Evolutionary conservation across 2,797 vertebrate species (phyloP).

Genomic region (Galagoides demidoff): DNA sequence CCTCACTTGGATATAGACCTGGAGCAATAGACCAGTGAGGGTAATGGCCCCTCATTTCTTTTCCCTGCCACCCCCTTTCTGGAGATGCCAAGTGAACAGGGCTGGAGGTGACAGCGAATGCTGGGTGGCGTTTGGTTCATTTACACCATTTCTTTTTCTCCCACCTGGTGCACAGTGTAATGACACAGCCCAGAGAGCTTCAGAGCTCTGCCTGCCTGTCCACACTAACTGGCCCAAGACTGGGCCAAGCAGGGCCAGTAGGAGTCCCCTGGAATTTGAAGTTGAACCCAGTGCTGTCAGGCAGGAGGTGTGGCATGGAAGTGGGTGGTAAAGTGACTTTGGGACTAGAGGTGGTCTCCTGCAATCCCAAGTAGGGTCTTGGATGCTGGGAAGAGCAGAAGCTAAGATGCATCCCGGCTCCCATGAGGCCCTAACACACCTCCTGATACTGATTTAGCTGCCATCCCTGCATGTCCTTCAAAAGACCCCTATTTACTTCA

Average conservation of each 20-base stretch:
- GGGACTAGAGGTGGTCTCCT: neutral
- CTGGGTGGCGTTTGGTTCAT: no score
- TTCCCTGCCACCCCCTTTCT: neutral
- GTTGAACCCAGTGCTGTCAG: neutral
- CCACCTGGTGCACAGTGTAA: neutral
- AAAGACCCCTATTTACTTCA: neutral
- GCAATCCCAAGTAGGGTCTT: neutral
- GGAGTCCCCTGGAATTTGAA: neutral
- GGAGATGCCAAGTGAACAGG: neutral
- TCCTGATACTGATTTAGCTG: neutral
- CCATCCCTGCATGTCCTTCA: neutral
- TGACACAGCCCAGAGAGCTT: neutral
- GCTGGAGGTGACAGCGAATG: no score
- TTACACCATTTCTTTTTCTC: no score
- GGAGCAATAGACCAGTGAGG: neutral
- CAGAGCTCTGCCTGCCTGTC: neutral
- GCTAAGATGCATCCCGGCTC: neutral
- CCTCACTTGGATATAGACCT: neutral
- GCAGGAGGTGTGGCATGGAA: neutral
- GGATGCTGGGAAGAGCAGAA: neutral
- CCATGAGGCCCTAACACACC: neutral
- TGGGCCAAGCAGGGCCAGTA: neutral
- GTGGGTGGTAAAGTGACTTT: neutral
- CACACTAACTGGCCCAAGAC: neutral
- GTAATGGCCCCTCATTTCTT: neutral